Base-by-base conservation (phyloP, 2,113 vertebrate species). In the Tragelaphus buxtoni region DNA sequence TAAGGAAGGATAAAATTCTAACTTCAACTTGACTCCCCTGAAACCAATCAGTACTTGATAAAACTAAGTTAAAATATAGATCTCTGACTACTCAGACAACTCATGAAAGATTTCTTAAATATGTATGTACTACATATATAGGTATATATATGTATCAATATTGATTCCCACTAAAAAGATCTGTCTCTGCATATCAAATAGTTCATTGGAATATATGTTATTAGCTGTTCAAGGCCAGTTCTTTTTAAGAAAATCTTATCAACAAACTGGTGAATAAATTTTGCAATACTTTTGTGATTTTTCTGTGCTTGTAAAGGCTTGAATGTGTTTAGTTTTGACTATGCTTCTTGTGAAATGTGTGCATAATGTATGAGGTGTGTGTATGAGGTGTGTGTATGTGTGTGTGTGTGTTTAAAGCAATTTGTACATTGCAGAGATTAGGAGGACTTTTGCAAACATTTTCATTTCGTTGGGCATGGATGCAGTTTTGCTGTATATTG, bases 251-350 rank as follows among this genome's bases (percentile, higher is more conserved):
- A 30, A 90, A 69, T 55, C 2, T 65, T 83, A 32, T 82, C 35
- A 81, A 28, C 42, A 92, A 80, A 84, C 61, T 61, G 13, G 7
- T 79, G 11, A 95, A 53, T 76, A 55, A 17, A 32, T 28, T 95
- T 92, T 77, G 69, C 42, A 88, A 42, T 60, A 28, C 35, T 79
- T 95, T 96, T 94, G 12, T 93, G 79, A 56, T 60, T 85, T 79
- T 89, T 30, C 58, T 80, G 30, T 69, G 65, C 11, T 89, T n/a
- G 17, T 63, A 56, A 88, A 83, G 8, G 20, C 81, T 74, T 35
- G n/a, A 22, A 20, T 88, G 17, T 63, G 47, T 82, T 92, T 65
- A 88, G 47, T 28, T 26, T 45, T 22, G 53, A 58, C 55, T 58
- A n/a, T 55, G 17, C 60, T 65, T 55, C 32, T 80, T 30, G 32